These are phyloP conservation scores for Ptilonorhynchus violaceus DNA, from an alignment of 2,113 vertebrate species.

Conservation along the genomic window DNA sequence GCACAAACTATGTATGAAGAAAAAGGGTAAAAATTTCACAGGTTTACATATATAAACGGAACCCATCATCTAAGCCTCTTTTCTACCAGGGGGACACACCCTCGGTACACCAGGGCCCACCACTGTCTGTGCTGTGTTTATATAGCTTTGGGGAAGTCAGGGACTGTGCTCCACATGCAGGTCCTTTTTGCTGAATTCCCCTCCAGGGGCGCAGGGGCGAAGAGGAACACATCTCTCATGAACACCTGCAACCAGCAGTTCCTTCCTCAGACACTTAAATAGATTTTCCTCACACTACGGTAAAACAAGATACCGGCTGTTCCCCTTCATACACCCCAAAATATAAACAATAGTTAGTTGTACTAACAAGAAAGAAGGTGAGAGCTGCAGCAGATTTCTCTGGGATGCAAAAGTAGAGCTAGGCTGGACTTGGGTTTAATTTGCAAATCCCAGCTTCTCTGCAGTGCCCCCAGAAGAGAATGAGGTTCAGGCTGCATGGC, in stretches of 20 bases:
- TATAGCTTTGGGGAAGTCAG: conserved; percentile 60
- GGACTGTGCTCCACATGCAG: not conserved
- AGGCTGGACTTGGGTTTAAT: not conserved
- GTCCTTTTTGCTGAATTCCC: conserved; percentile 68
- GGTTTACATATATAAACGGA: not conserved
- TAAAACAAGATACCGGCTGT: not conserved
- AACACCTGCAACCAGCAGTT: conserved; percentile 68
- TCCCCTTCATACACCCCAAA: conserved; percentile 42
- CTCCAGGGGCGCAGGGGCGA: conserved; percentile 44
- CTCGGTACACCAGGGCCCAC: fast-evolving
- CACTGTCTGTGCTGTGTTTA: not conserved
- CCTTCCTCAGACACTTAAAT: conserved; percentile 54
- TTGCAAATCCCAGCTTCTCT: not conserved
- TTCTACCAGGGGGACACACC: not conserved
- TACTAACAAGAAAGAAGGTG: not conserved
- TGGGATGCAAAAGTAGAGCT: not conserved
- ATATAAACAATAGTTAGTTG: not conserved
- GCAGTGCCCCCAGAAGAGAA: not conserved
- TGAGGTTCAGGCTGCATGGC: not conserved
- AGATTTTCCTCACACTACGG: conserved; percentile 14
- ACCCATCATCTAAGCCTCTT: not conserved
- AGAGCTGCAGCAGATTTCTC: not conserved
- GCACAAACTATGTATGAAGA: not conserved
- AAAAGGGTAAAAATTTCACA: not conserved
- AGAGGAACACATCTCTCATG: conserved; percentile 65